phyloP scores from a whole-genome alignment of 2,888 invertebrate genomes.

The Agriopis aurantiaria region DNA sequence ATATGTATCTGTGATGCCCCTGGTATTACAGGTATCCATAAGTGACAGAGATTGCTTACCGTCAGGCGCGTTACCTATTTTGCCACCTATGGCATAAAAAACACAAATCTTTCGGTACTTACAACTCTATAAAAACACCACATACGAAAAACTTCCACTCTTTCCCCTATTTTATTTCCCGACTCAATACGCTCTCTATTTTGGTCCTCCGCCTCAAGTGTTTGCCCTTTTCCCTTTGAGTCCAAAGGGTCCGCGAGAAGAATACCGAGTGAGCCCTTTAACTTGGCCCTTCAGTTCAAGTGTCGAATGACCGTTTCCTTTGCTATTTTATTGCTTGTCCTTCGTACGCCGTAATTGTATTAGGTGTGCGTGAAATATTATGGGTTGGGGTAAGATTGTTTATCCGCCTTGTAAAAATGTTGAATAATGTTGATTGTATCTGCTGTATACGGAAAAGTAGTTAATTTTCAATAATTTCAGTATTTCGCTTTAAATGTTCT shows the following conservation, averaged over 20 bases:
- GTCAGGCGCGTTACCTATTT: too few species aligned
- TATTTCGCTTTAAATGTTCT: too few species aligned
- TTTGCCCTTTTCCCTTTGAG: conserved; percentile 79
- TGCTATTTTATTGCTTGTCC: conserved; percentile 83
- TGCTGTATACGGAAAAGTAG: too few species aligned
- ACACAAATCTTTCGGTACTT: not conserved
- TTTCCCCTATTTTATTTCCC: conserved; percentile 83
- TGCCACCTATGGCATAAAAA: too few species aligned
- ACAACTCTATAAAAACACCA: conserved; percentile 59
- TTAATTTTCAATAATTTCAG: too few species aligned
- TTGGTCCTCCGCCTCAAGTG: conserved; percentile 74
- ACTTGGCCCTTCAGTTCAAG: conserved; percentile 49
- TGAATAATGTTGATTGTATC: conserved; percentile 11
- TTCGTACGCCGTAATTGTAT: conserved; percentile 76
- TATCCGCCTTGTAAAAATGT: conserved; percentile 27
- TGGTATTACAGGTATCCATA: too few species aligned
- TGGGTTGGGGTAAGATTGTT: conserved; percentile 40
- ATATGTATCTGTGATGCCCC: too few species aligned
- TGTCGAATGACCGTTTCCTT: conserved; percentile 78
- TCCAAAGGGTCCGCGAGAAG: conserved; percentile 74
- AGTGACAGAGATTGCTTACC: too few species aligned
- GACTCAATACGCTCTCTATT: conserved; percentile 85
- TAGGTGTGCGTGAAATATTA: conserved; percentile 56
- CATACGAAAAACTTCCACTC: conserved; percentile 58
- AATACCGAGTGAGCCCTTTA: conserved; percentile 71